A percentile compares a stretch with the other conserved stretches of the same genome.
These are phyloP conservation scores for Drosophila novamexicana DNA, from an alignment of 1,140 invertebrate genomes.

Conservation along the genomic window DNA sequence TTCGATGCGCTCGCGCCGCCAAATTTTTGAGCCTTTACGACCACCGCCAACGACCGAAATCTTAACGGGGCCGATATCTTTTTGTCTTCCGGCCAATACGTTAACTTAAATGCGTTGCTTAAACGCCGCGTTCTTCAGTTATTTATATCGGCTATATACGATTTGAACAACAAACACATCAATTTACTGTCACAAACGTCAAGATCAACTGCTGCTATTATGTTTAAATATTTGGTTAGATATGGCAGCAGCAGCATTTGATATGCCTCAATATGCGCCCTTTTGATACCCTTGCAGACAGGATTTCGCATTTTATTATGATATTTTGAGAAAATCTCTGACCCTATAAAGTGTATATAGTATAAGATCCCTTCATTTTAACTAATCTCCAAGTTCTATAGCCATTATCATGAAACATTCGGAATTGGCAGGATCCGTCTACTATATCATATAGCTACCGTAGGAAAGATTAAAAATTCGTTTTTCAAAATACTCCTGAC, in stretches of 20 bases:
- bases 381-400: too few relatives aligned
- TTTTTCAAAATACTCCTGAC: too few relatives aligned
- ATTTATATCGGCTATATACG: neutral
- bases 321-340: too few relatives aligned
- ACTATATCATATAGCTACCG: too few relatives aligned
- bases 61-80: conserved; percentile 84
- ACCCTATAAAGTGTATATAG: too few relatives aligned
- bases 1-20: conserved; percentile 84
- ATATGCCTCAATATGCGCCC: conserved; percentile 25
- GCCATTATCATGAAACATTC: too few relatives aligned
- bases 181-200: neutral
- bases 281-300: neutral
- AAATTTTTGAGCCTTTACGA: conserved; percentile 84
- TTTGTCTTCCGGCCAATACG: conserved; percentile 85
- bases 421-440: too few relatives aligned
- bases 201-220: conserved; percentile 13
- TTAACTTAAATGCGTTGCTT: conserved; percentile 68
- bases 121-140: conserved; percentile 45
- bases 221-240: neutral
- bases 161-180: neutral
- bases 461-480: too few relatives aligned
- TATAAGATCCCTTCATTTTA: too few relatives aligned
- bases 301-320: too few relatives aligned
- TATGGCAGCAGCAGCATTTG: conserved; percentile 27
- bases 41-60: conserved; percentile 85